Conservation (phyloP, 1,140 invertebrate genomes). For the Nomia melanderi region DNA sequence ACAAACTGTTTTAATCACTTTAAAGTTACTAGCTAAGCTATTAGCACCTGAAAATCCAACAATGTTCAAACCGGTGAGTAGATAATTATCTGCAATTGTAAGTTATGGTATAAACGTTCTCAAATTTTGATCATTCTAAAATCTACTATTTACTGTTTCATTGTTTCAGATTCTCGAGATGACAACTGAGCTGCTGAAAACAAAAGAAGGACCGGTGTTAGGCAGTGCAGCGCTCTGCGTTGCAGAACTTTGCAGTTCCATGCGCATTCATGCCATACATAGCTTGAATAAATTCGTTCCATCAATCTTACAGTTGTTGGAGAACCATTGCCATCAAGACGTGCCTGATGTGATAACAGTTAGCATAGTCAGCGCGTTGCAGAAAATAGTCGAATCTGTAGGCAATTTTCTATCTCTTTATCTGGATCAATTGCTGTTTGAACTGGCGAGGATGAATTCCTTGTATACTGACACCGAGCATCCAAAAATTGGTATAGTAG, state of each 20-base stretch:
- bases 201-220: conserved; percentile 82
- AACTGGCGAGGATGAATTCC: conserved; percentile 83
- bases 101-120: conserved; percentile 15
- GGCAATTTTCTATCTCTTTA: conserved; percentile 92
- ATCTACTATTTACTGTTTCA: not conserved
- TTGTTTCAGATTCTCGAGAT: conserved; percentile 81
- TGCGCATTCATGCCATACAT: conserved; percentile 88
- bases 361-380: conserved; percentile 87
- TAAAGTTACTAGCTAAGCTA: conserved; percentile 89
- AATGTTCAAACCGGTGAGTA: conserved; percentile 83
- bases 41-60: conserved; percentile 84
- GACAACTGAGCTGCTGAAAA: conserved; percentile 83
- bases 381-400: conserved; percentile 90
- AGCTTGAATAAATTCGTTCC: conserved; percentile 90
- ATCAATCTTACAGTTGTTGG: conserved; percentile 85
- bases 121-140: not conserved
- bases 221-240: conserved; percentile 90
- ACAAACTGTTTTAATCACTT: conserved; percentile 89
- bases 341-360: conserved; percentile 79
- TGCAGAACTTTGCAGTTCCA: conserved; percentile 88
- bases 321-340: conserved; percentile 79
- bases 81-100: not conserved
- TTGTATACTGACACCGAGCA: conserved; percentile 72
- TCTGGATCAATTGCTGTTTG: conserved; percentile 87
- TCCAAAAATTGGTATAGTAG: conserved; percentile 80